Conservation (phyloP, 2,113 vertebrate genomes). For the Athene noctua region DNA sequence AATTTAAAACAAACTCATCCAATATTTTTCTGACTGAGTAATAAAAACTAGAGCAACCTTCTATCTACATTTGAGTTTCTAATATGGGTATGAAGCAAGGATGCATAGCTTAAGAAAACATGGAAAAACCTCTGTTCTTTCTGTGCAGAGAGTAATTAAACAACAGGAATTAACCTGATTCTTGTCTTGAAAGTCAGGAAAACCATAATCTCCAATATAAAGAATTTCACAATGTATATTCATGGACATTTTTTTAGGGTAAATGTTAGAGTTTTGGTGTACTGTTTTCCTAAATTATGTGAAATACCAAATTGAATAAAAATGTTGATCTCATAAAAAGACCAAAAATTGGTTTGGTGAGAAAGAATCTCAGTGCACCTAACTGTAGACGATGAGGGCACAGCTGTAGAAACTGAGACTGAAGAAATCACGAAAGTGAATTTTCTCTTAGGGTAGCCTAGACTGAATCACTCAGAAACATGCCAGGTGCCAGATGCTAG, state of each 20-base stretch:
- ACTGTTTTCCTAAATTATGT: background rate
- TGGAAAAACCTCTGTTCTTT: background rate
- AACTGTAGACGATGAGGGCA: background rate
- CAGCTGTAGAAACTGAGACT: background rate
- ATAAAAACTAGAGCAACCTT: background rate
- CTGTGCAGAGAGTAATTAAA: background rate
- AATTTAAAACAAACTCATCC: background rate
- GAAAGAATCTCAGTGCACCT: background rate
- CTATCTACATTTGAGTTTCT: background rate
- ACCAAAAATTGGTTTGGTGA: background rate
- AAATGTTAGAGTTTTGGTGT: background rate
- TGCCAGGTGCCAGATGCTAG: background rate
- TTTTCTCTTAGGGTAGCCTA: background rate
- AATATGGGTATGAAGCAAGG: background rate
- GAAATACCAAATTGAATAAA: background rate
- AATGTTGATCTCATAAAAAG: background rate
- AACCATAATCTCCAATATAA: background rate
- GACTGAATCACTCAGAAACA: background rate
- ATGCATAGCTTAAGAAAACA: background rate
- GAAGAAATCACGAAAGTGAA: background rate
- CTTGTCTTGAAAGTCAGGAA: background rate
- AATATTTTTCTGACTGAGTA: background rate
- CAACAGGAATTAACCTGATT: background rate
- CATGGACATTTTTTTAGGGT: background rate
- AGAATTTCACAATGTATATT: background rate